phyloP scores from a whole-genome alignment of 2,888 invertebrate genomes.

The Ophion ellenae region DNA sequence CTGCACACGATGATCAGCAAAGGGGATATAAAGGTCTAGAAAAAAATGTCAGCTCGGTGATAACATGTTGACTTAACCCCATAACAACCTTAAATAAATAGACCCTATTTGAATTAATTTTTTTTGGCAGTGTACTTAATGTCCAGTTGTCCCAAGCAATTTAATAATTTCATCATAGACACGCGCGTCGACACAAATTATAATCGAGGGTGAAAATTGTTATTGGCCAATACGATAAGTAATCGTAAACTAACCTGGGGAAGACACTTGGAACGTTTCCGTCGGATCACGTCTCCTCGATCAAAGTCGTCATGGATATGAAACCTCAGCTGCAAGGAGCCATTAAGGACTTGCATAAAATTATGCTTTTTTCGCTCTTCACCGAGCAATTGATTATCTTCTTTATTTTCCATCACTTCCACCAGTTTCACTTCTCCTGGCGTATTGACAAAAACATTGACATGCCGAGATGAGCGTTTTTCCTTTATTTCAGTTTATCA shows the following conservation, averaged over 20 bases:
- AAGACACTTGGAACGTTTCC: neutral
- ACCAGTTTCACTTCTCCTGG: neutral
- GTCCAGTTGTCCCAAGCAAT: neutral
- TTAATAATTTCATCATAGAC: neutral
- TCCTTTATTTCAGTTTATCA: constrained; percentile 42
- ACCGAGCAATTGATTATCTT: constrained; percentile 3
- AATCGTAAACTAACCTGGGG: constrained; percentile 47
- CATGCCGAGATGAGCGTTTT: constrained; percentile 20
- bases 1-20: too few species aligned
- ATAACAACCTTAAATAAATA: too few species aligned
- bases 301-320: constrained; percentile 11
- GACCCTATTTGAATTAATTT: too few species aligned
- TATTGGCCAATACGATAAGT: neutral
- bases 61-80: too few species aligned
- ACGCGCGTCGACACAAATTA: neutral
- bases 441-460: neutral
- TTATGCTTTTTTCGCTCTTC: constrained; percentile 39
- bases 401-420: constrained; percentile 48
- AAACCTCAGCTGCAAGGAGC: constrained; percentile 22
- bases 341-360: constrained; percentile 41
- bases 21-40: too few species aligned
- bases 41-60: too few species aligned
- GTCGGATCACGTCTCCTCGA: neutral
- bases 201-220: neutral
- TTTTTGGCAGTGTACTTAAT: neutral